Evolutionary conservation across 2,113 vertebrate genomes (phyloP), one percentile per base, ranked within the genome.

Genomic region (Oryzias melastigma): DNA sequence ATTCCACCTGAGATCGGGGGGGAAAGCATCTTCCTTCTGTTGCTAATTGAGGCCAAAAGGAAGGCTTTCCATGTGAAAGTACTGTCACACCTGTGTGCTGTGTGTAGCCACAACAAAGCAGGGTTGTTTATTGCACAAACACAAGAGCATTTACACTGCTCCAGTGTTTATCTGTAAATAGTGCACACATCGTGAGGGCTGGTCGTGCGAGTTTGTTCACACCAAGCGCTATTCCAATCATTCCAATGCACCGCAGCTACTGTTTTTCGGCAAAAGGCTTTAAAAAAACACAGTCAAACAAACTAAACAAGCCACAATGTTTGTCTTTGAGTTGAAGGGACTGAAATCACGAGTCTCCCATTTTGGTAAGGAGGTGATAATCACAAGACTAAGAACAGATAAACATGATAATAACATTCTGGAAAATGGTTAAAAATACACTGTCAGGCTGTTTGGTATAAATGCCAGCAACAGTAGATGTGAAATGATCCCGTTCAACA

Each of bases 61-160:
- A 59, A 74, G 74, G 52, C 62, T 65, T 71, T 68, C 69, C 82
- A 77, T 73, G 71, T 73, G 75, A 81, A 68, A 80, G 85, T 80
- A 75, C 58, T 25, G 82, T 80, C 84, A 86, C 83, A 87, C 87
- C 86, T 88, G 77, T 78, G 69, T 77, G 63, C 75, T 65, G 1
- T 81, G 75, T 89, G 87, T 91, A 86, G 87, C 77, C 89, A 90
- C 81, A 91, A 91, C 84, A 91, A 35, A 80, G 71, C 65, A 73
- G 13, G 42, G n/a, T 73, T 90, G 90, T 90, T 91, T 90, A 79
- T 58, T 82, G 86, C 74, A 78, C 83, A 92, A 91, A 91, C 86
- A 89, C 58, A 18, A 20, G 58, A 35, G 62, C 66, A 61, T 77
- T 84, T 62, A 57, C 62, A 77, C 65, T 57, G 62, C 63, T 62